phyloP scores from a whole-genome alignment of 1,140 invertebrate genomes.

The Onthophagus taurus region DNA sequence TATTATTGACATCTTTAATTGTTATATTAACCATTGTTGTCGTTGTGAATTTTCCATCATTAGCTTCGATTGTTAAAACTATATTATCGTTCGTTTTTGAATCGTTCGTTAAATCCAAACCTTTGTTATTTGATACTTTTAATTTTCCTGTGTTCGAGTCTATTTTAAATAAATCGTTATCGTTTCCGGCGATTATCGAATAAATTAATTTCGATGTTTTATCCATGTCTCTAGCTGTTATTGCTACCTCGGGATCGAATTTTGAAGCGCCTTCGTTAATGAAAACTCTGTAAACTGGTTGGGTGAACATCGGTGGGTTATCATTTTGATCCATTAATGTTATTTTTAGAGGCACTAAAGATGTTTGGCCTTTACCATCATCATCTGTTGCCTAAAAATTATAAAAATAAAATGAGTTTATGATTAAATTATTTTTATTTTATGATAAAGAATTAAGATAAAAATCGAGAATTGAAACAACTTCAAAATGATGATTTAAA shows the following conservation, averaged over 20 bases:
- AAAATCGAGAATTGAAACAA: neutral
- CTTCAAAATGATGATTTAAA: too few relatives aligned
- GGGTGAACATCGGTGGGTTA: slow-evolving; percentile 68
- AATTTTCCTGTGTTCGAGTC: slow-evolving; percentile 61
- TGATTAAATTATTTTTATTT: slow-evolving; percentile 7
- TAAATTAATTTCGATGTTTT: slow-evolving; percentile 72
- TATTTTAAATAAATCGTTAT: slow-evolving; percentile 55
- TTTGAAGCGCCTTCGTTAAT: slow-evolving; percentile 75
- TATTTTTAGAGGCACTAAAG: slow-evolving; percentile 69
- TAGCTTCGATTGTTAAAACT: slow-evolving; percentile 52
- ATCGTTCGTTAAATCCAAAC: slow-evolving; percentile 52
- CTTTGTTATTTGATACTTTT: slow-evolving; percentile 48
- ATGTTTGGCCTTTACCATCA: slow-evolving; percentile 64
- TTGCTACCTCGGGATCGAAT: slow-evolving; percentile 66
- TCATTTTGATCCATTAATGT: slow-evolving; percentile 77
- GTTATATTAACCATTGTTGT: slow-evolving; percentile 63
- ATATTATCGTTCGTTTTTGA: slow-evolving; percentile 46
- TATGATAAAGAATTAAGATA: neutral
- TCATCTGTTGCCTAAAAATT: slow-evolving; percentile 67
- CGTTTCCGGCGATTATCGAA: slow-evolving; percentile 56
- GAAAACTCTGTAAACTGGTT: slow-evolving; percentile 61
- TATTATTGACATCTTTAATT: slow-evolving; percentile 80
- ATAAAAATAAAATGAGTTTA: slow-evolving; percentile 15
- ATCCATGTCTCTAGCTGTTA: slow-evolving; percentile 69
- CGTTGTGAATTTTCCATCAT: slow-evolving; percentile 62